Evolutionary conservation across 1,140 invertebrate species (phyloP), one percentile per base, ranked within the genome.

Genomic region (Geopemphigus sp.): DNA sequence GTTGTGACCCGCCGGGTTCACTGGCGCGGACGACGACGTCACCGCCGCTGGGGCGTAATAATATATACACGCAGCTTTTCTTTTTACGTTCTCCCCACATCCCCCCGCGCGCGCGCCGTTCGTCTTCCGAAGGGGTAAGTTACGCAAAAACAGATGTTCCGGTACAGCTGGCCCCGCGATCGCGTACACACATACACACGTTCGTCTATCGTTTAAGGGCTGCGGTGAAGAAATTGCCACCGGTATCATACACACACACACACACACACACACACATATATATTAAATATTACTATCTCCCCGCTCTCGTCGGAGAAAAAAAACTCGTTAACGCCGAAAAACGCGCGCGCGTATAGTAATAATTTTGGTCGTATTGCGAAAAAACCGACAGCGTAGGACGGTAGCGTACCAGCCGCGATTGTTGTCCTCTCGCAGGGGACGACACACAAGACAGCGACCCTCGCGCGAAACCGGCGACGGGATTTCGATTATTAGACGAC

Each of bases 91-190:
- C 63, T 63, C 53, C 39, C 72, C 39, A 15, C 72, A 39, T 57
- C 47, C 56, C 47, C 22, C n/a, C 0, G 19, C 0, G 11, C 45
- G 26, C 15, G n/a, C 17, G 2, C 1, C 17, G 22, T 72, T 32
- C 50, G 17, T 72, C 68, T 57, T 74, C 53, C 74, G 74, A 78
- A 78, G 74, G 74, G 74, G 74, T 78, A 78, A 78, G 74, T 78
- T 78, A 63, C 74, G 74, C 57, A 78, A 78, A 78, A 78, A 78
- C 74, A 78, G 74, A 78, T 78, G 74, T 78, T 78, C 56, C 74
- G 74, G 74, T 39, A 68, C 17, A 68, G 74, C 74, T 47, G 57
- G 39, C 57, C 57, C 57, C 74, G 39, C 32, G 8, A 3, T 26
- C 56, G 22, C n/a, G 6, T 50, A 12, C 12, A 50, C 14, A 50